phyloP scores from a whole-genome alignment of 1,140 invertebrate genomes.

The Panulirus ornatus region DNA sequence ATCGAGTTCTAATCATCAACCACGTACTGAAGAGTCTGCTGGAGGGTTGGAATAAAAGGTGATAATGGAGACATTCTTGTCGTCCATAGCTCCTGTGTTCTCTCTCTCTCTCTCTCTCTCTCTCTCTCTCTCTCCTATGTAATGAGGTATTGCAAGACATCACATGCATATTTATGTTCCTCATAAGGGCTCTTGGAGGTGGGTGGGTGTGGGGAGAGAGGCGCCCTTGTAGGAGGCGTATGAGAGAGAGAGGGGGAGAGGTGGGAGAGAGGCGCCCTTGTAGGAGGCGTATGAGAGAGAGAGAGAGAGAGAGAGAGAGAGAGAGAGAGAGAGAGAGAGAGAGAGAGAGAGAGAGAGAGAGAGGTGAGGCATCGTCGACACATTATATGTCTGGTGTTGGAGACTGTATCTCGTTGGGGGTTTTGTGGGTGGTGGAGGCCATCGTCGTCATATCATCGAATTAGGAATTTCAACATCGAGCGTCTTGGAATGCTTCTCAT shows the following conservation, averaged over 20 bases:
- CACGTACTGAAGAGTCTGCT: no score
- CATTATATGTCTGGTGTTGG: background rate
- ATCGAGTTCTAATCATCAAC: no score
- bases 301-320: background rate
- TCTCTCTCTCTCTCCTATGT: background rate
- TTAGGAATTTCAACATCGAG: background rate
- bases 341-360: background rate
- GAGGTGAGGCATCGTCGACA: background rate
- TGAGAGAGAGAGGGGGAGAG: background rate
- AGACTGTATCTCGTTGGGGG: conserved; percentile 1
- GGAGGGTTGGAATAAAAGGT: no score
- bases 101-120: background rate
- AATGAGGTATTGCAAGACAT: conserved; percentile 41
- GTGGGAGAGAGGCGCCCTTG: background rate
- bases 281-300: background rate
- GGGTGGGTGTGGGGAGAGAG: background rate
- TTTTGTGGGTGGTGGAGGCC: no score
- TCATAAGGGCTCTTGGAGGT: conserved; percentile 2
- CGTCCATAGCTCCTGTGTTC: background rate
- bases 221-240: background rate
- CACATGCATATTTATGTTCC: conserved; percentile 49
- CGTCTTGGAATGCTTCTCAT: conserved; percentile 7
- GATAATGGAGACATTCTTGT: background rate
- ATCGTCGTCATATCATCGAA: no score
- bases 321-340: background rate